Conservation (phyloP, 2,113 vertebrate genomes). For the Eublepharis macularius region DNA sequence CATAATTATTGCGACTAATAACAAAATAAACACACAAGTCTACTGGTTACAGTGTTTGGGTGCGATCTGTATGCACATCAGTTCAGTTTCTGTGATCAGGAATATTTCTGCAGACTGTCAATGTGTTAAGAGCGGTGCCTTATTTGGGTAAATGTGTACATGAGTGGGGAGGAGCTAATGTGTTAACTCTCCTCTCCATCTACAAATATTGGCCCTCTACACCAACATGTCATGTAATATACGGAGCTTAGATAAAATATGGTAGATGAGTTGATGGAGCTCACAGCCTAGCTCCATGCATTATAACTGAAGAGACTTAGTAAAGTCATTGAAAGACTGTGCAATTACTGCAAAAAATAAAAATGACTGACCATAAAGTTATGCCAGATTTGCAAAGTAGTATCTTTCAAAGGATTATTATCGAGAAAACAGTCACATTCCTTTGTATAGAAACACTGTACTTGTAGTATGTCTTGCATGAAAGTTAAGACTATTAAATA, state of each 20-base stretch:
- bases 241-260: not conserved
- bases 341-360: not conserved
- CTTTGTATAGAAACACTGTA: not conserved
- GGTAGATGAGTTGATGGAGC: not conserved
- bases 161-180: too few relatives aligned
- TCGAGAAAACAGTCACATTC: not conserved
- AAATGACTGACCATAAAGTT: not conserved
- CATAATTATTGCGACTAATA: too few relatives aligned
- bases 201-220: too few relatives aligned
- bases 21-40: too few relatives aligned
- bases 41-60: too few relatives aligned
- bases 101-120: too few relatives aligned
- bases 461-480: rapidly evolving
- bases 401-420: not conserved
- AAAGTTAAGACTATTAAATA: not conserved
- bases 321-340: not conserved
- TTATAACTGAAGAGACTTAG: not conserved
- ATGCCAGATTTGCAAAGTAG: not conserved
- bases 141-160: too few relatives aligned
- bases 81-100: too few relatives aligned
- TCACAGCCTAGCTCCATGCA: not conserved
- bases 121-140: too few relatives aligned
- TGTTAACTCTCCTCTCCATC: too few relatives aligned
- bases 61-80: too few relatives aligned
- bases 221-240: too few relatives aligned